Conservation (phyloP, 2,113 vertebrate genomes). For the Zosterops japonicus region DNA sequence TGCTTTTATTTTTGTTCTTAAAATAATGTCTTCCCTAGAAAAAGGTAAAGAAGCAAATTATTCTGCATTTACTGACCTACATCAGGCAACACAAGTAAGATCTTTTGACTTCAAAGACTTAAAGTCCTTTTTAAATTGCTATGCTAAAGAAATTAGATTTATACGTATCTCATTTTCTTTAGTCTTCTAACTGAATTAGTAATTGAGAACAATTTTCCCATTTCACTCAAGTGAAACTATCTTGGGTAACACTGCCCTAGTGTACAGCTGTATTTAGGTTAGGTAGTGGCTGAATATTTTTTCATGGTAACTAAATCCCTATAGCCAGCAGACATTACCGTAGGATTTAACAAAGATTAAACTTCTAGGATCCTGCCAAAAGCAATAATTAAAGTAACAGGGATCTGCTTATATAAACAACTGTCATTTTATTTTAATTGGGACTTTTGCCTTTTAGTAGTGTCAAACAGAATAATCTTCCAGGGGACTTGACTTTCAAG, state of each 20-base stretch:
- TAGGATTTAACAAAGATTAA: slow-evolving; percentile 68
- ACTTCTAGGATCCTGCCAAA: slow-evolving; percentile 66
- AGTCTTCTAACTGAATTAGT: slow-evolving; percentile 49
- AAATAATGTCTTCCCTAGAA: not conserved
- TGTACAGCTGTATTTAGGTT: not conserved
- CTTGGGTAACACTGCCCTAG: not conserved
- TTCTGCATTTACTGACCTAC: not conserved
- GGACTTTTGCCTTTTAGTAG: slow-evolving; percentile 54
- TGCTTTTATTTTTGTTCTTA: not conserved
- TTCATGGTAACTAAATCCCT: slow-evolving; percentile 54
- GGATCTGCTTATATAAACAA: slow-evolving; percentile 67
- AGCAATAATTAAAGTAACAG: slow-evolving; percentile 71
- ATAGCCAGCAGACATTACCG: slow-evolving; percentile 54
- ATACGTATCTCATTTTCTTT: slow-evolving; percentile 9
- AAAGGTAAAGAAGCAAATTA: not conserved
- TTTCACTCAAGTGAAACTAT: slow-evolving; percentile 32
- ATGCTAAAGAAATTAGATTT: slow-evolving; percentile 50
- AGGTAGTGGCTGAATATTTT: slow-evolving; percentile 43
- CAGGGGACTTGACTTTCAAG: slow-evolving; percentile 4
- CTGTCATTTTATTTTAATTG: slow-evolving; percentile 60
- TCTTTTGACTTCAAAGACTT: slow-evolving; percentile 17
- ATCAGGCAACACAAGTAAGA: slow-evolving; percentile 34
- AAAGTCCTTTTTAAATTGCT: not conserved
- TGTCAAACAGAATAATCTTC: slow-evolving; percentile 55
- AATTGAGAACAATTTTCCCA: slow-evolving; percentile 36